Evolutionary conservation across 64 coral and sea anemone species (phyloP).

Genomic region (Dendronephthya gigantea): DNA sequence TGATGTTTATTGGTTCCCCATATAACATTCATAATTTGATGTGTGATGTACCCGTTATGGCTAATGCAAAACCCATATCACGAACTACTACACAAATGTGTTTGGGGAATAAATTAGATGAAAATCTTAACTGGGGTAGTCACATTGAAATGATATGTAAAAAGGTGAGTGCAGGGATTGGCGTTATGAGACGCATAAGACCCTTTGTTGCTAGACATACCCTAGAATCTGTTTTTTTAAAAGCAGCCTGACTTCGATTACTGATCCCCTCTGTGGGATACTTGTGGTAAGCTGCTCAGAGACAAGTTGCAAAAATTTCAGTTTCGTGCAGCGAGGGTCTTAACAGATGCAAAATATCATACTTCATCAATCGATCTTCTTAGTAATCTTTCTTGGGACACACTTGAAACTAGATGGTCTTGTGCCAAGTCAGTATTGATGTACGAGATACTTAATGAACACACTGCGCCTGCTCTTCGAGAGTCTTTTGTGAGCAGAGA

Average conservation of each 20-base stretch:
- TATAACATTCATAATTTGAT: background rate
- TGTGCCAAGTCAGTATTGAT: background rate
- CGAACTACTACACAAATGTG: background rate
- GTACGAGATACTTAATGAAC: background rate
- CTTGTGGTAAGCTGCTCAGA: background rate
- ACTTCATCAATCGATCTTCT: background rate
- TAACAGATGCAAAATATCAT: background rate
- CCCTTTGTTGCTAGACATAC: background rate
- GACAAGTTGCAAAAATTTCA: background rate
- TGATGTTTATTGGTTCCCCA: background rate
- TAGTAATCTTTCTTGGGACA: background rate
- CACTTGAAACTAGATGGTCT: too few relatives aligned
- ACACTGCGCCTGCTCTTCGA: background rate
- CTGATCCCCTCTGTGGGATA: background rate
- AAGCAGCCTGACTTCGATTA: background rate
- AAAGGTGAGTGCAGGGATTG: background rate
- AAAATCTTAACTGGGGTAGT: background rate
- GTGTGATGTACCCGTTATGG: background rate
- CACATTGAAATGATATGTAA: background rate
- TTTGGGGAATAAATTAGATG: background rate
- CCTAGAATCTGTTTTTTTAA: background rate
- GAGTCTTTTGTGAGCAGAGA: background rate
- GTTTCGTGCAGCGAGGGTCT: background rate
- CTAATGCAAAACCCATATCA: background rate
- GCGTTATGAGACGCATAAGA: background rate